These are phyloP conservation scores for Hydrozoanthus tunicans DNA, from an alignment of 64 coral and sea anemone genomes.

Conservation along the genomic window DNA sequence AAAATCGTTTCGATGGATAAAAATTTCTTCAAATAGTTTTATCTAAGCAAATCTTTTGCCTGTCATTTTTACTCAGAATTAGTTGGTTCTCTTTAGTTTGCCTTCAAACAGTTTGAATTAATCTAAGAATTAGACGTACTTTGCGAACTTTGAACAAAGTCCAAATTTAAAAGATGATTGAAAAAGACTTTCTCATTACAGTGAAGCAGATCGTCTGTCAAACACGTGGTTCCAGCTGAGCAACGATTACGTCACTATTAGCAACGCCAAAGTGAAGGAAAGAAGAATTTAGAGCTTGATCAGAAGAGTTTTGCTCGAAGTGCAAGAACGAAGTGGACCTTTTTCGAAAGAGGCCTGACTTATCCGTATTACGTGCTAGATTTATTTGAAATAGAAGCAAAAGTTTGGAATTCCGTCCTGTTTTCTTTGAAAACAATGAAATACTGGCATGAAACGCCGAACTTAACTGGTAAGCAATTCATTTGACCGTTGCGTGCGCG, in stretches of 20 bases:
- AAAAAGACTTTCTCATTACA: constrained; percentile 60
- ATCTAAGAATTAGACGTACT: background rate
- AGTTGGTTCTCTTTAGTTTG: background rate
- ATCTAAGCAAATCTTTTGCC: background rate
- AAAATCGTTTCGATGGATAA: background rate
- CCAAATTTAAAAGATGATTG: background rate
- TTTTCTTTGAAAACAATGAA: constrained; percentile 72
- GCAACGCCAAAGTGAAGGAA: constrained; percentile 53
- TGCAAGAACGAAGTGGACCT: constrained; percentile 10
- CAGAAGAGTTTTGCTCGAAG: constrained; percentile 35
- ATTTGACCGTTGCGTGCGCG: constrained; percentile 91
- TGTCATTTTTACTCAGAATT: background rate
- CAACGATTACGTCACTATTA: constrained; percentile 87
- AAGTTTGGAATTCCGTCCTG: background rate
- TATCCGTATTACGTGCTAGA: background rate
- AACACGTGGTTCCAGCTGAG: constrained; percentile 85
- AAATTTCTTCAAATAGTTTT: background rate
- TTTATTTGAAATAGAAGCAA: constrained; percentile 19
- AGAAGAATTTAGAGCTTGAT: constrained; percentile 79
- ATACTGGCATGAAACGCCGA: constrained; percentile 80
- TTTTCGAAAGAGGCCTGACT: background rate
- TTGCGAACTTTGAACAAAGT: background rate
- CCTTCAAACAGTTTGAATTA: background rate
- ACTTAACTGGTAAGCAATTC: constrained; percentile 80
- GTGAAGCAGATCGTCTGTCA: constrained; percentile 59